Base-by-base conservation (phyloP, 2,797 vertebrate genomes). In the Acanthurus leucopareius region DNA sequence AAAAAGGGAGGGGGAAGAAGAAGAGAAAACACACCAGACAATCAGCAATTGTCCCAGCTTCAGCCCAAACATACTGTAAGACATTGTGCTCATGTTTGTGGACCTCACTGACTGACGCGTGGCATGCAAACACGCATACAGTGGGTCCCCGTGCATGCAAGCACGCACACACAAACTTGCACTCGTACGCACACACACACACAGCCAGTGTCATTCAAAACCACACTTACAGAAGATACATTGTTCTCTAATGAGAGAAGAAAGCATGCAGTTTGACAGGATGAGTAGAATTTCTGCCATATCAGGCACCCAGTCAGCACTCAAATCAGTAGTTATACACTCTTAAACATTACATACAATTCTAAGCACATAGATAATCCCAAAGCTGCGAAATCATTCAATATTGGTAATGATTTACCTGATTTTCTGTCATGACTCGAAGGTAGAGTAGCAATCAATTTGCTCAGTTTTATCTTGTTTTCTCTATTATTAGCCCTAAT, bases 1-100 rank as follows among this genome's bases (percentile, higher is more conserved):
- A 98, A 98, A 95, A 97, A 97, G 96, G 96, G 96, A 95, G 94
- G 96, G 96, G 96, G 96, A 95, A 95, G 97, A 97, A 98, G 97
- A 97, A 99, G 96, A 98, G 95, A 98, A 98, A 97, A 99, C 94
- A 99, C 87, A 99, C 97, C 97, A 97, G 96, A 99, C 97, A 96
- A 98, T 99, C 97, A 99, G 97, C 97, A 97, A 97, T 94, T 95
- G 97, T 97, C 97, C 96, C 97, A 95, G 96, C 94, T 96, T 96
- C 93, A 96, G 93, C 95, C 96, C 96, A 97, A 97, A 97, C 94
- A 91, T 91, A 93, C 94, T 94, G 90, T 95, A 92, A 97, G 81
- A 97, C 93, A 96, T 88, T 93, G 91, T 94, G 92, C 85, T 93
- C 87, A 86, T 93, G 91, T 91, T 90, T 89, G 89, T 81, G 87